phyloP scores from a whole-genome alignment of 2,888 invertebrate species.

The Hydrotaea cyrtoneurina region DNA sequence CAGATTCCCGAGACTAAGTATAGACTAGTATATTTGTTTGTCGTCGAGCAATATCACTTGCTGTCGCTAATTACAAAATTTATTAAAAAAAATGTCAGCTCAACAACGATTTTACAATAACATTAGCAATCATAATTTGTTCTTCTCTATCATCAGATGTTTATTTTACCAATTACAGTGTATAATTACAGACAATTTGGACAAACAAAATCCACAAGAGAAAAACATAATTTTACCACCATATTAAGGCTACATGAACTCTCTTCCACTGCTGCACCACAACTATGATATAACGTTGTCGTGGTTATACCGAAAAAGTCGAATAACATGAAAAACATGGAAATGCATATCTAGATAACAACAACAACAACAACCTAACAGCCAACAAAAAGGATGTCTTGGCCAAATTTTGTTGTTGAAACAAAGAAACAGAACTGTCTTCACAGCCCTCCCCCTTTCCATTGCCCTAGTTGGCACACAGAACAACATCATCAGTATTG shows the following conservation, averaged over 20 bases:
- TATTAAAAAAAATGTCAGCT: too few species aligned
- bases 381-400: constrained; percentile 43
- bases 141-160: neutral
- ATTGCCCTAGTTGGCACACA: too few species aligned
- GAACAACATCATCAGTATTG: constrained; percentile 37
- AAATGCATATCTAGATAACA: constrained; percentile 67
- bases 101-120: too few species aligned
- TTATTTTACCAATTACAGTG: constrained; percentile 53
- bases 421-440: neutral
- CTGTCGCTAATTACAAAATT: too few species aligned
- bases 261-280: neutral
- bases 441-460: constrained; percentile 43
- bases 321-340: constrained; percentile 66
- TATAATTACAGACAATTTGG: constrained; percentile 43
- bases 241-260: constrained; percentile 6
- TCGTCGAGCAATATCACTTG: too few species aligned
- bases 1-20: too few species aligned
- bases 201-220: neutral
- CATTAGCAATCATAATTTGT: too few species aligned
- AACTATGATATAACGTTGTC: constrained; percentile 63
- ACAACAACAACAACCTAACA: constrained; percentile 8
- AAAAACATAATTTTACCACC: constrained; percentile 18
- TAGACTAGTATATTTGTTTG: too few species aligned
- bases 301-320: constrained; percentile 35
- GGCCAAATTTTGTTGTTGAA: constrained; percentile 40